A percentile compares a stretch with the other conserved stretches of the same genome.
phyloP scores from a whole-genome alignment of 2,888 invertebrate species.

The Leptinotarsa rubiginosa region DNA sequence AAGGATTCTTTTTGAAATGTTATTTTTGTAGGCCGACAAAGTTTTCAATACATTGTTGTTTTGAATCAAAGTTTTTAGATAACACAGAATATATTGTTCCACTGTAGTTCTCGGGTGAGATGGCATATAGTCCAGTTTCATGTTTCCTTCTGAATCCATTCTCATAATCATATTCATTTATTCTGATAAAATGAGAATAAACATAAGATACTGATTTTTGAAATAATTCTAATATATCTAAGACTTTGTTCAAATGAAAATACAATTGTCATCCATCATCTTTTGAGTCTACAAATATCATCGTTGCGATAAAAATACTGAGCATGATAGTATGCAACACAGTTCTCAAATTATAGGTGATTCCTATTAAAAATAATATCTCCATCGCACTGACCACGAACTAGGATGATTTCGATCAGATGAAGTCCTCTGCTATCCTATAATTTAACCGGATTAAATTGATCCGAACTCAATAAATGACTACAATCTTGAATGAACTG shows the following conservation, averaged over 20 bases:
- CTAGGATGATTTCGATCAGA: constrained; percentile 6
- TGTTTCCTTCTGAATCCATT: no score
- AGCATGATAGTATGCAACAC: background rate
- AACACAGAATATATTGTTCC: no score
- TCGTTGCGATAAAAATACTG: background rate
- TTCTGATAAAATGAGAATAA: no score
- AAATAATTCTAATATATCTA: no score
- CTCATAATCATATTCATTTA: no score
- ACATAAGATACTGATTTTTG: no score
- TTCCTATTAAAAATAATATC: constrained; percentile 3
- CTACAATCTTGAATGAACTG: constrained; percentile 5
- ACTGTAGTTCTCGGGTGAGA: no score
- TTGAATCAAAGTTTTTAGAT: no score
- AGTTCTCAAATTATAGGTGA: background rate
- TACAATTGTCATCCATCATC: background rate
- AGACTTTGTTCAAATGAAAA: background rate
- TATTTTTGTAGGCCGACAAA: no score
- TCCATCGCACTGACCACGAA: constrained; percentile 9
- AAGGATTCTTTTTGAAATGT: no score
- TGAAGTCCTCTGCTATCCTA: background rate
- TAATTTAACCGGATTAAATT: constrained; percentile 7
- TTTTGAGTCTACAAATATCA: background rate
- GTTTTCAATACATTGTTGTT: no score
- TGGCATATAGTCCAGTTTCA: no score
- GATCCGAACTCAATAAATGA: constrained; percentile 7